Conservation (phyloP, 2,797 vertebrate species). For the Champsocephalus gunnari region DNA sequence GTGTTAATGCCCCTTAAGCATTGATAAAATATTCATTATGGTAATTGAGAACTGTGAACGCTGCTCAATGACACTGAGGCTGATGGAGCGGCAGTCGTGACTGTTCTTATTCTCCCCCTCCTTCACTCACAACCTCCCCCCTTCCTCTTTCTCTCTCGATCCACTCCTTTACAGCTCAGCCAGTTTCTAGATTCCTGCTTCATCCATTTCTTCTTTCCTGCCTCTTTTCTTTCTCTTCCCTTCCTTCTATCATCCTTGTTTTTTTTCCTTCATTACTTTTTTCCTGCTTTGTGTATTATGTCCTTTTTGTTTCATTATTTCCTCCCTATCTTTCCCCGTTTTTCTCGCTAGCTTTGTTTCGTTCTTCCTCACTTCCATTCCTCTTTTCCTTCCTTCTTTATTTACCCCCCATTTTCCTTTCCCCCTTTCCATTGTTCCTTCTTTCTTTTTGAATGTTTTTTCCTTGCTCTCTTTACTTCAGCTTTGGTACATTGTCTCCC, state of each 20-base stretch:
- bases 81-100: conserved; percentile 69
- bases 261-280: not conserved
- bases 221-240: not conserved
- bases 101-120: conserved; percentile 29
- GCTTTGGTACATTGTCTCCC: not conserved
- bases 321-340: not conserved
- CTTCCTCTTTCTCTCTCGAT: conserved; percentile 16
- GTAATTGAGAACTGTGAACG: conserved; percentile 62
- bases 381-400: not conserved
- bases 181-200: conserved; percentile 19
- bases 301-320: no score
- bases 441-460: not conserved
- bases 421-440: not conserved
- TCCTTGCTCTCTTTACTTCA: not conserved
- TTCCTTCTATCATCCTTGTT: not conserved
- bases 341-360: not conserved
- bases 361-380: not conserved
- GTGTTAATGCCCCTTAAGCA: conserved; percentile 60
- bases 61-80: conserved; percentile 51
- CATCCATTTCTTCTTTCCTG: not conserved
- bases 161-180: conserved; percentile 27
- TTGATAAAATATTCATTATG: conserved; percentile 71
- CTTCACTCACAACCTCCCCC: not conserved
- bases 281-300: not conserved
- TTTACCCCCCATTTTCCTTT: no score